Base-by-base conservation (phyloP, 2,888 invertebrate species). In the Leuctra nigra region DNA sequence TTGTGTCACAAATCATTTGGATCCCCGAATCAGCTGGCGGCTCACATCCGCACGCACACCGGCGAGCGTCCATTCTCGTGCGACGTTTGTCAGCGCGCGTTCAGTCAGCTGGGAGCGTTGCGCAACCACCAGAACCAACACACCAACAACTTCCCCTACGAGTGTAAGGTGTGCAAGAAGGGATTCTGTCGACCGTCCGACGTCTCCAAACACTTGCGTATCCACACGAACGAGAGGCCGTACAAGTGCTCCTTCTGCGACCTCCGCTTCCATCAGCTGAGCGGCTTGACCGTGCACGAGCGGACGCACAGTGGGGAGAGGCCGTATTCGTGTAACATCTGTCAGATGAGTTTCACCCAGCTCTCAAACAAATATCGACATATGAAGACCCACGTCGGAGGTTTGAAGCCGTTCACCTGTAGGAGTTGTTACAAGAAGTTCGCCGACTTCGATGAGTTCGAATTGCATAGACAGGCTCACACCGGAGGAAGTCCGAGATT, bases 181-280 rank as follows among this genome's bases (percentile, higher is more conserved):
- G 63, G 64, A 2, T 66, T 66, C 48, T 58, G 64, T 29, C 59
- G 65, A 7, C 64, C 64, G 1, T 64, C 65, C 33, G 65, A 65
- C 44, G 60, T 66, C 4, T 61, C 61, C 23, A 65, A 65, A 39
- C 65, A 66, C 55, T 60, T 64, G 9, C 48, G 52, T 1, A 23
- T 29, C n/a, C 50, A 52, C 14, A 50, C 50, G 20, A 41, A 33
- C n/a, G 41, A 39, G 4, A 38, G 48, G 7, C 38, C 41, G 1
- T 56, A 16, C 25, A 25, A 41, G 24, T 56, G 56, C 29, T 35
- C 25, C 1, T 16, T 56, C 11, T 56, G 56, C 29, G 23, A 35
- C 11, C 41, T 20, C 14, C 18, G 44, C 18, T 54, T 54, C 46
- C 54, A 44, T 23, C 54, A 54, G 46, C 14, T 54, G 44, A 54